Percentiles rank a stretch among this genome's conserved stretches.
These are phyloP conservation scores for Temnothorax longispinosus DNA, from an alignment of 1,140 invertebrate genomes.

Conservation along the genomic window DNA sequence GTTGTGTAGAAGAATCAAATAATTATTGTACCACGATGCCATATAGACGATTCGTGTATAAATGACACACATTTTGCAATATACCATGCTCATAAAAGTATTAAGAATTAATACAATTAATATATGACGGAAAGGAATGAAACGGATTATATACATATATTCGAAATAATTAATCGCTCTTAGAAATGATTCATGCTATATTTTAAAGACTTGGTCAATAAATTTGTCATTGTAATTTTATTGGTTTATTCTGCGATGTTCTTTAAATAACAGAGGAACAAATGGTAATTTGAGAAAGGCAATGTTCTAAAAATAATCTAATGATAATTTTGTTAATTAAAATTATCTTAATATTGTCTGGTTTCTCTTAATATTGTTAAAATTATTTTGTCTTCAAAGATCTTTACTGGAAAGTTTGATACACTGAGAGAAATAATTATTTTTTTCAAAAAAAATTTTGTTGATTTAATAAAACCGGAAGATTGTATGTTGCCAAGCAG, in stretches of 20 bases:
- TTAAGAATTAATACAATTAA: not conserved
- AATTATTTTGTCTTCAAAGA: not conserved
- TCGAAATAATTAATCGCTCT: not conserved
- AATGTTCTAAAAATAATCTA: not conserved
- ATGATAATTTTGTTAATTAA: not conserved
- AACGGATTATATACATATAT: not conserved
- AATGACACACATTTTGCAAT: not conserved
- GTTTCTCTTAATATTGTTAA: not conserved
- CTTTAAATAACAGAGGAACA: not conserved
- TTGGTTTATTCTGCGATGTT: not conserved
- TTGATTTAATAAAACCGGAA: too few species aligned
- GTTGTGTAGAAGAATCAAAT: not conserved
- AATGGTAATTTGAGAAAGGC: not conserved
- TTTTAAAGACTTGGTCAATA: not conserved
- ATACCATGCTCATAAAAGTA: not conserved
- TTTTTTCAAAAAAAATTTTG: too few species aligned
- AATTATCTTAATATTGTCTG: not conserved
- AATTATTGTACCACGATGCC: not conserved
- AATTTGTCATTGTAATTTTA: not conserved
- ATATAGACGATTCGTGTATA: not conserved
- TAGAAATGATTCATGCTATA: not conserved
- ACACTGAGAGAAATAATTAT: too few species aligned
- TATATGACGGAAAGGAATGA: not conserved
- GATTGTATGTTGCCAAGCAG: too few species aligned
- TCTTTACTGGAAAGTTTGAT: not conserved